Conservation (phyloP, 2,888 invertebrate genomes). For the Hemithea aestivaria region DNA sequence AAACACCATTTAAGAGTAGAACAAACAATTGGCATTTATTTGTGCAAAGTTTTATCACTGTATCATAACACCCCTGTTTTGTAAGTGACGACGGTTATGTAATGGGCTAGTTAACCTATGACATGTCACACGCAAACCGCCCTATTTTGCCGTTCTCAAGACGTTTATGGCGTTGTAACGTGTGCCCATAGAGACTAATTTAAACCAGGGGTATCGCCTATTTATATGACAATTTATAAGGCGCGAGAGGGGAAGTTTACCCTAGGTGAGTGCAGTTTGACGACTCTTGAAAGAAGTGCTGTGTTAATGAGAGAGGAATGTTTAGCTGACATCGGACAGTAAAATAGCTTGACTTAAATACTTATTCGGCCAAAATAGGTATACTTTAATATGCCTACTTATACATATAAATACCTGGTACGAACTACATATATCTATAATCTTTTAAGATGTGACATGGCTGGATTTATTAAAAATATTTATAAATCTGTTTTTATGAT, state of each 20-base stretch:
- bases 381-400: too few relatives aligned
- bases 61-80: conserved; percentile 4
- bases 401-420: too few relatives aligned
- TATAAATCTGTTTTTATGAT: too few relatives aligned
- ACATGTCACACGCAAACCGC: conserved; percentile 38
- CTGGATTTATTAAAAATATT: too few relatives aligned
- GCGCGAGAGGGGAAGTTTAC: conserved; percentile 4
- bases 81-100: conserved; percentile 38
- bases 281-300: not conserved
- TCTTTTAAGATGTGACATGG: too few relatives aligned
- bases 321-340: too few relatives aligned
- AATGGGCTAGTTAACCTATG: conserved; percentile 56
- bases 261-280: not conserved
- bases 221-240: conserved; percentile 11
- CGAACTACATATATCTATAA: too few relatives aligned
- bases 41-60: conserved; percentile 6
- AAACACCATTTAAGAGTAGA: too few relatives aligned
- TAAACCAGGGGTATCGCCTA: conserved; percentile 5
- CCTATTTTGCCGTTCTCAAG: conserved; percentile 21
- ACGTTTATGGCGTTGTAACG: conserved; percentile 15
- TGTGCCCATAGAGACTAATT: conserved; percentile 16
- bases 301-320: too few relatives aligned
- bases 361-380: too few relatives aligned
- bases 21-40: too few relatives aligned
- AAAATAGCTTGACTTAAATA: too few relatives aligned